phyloP scores from a whole-genome alignment of 2,113 vertebrate species.

The Chinchilla lanigera region DNA sequence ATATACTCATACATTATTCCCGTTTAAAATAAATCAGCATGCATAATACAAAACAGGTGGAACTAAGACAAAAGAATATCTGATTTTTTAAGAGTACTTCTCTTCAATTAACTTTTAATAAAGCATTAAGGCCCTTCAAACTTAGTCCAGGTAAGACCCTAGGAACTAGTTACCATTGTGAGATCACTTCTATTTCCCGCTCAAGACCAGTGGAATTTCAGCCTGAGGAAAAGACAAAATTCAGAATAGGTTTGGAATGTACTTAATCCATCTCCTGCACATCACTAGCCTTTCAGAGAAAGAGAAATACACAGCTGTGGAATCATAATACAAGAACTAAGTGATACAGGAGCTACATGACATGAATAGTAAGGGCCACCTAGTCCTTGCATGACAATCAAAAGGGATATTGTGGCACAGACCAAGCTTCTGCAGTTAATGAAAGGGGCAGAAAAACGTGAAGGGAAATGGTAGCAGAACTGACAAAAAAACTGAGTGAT shows the following conservation, averaged over 20 bases:
- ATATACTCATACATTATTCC: neutral
- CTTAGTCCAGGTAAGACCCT: neutral
- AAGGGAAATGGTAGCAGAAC: constrained; percentile 7
- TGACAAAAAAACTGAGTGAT: constrained; percentile 51
- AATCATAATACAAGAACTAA: neutral
- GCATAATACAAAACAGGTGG: neutral
- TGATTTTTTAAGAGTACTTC: neutral
- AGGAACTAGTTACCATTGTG: neutral
- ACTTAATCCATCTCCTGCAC: constrained; percentile 2
- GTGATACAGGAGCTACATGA: neutral
- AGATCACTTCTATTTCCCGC: constrained; percentile 23
- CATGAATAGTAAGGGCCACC: constrained; percentile 55
- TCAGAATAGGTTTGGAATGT: constrained; percentile 38
- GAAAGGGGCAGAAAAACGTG: constrained; percentile 54
- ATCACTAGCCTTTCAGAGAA: constrained; percentile 42
- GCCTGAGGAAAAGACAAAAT: neutral
- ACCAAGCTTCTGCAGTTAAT: constrained; percentile 52
- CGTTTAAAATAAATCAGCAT: neutral
- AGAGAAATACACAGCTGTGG: neutral
- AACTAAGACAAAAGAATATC: neutral
- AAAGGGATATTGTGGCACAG: constrained; percentile 49
- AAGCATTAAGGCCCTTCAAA: neutral
- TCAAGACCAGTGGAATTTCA: constrained; percentile 20
- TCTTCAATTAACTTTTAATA: neutral
- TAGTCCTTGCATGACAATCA: constrained; percentile 48